phyloP scores from a whole-genome alignment of 2,888 invertebrate species.

The Xiphydria camelus region DNA sequence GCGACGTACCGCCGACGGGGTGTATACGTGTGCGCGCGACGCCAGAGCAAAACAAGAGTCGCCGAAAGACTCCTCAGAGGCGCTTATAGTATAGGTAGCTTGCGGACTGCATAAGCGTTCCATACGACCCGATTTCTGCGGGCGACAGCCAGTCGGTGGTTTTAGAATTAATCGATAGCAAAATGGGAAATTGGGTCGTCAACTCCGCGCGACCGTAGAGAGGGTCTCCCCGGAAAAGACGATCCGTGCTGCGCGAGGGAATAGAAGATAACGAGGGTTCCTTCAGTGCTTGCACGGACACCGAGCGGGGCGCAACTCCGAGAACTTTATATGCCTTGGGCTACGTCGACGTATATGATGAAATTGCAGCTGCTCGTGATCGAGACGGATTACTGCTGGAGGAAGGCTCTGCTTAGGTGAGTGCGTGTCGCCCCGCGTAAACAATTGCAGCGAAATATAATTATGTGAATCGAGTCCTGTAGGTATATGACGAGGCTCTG shows the following conservation, averaged over 20 bases:
- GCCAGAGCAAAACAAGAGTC: too few relatives aligned
- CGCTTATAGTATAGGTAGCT: neutral
- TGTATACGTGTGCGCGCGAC: too few relatives aligned
- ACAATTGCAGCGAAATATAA: too few relatives aligned
- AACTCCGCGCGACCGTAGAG: neutral
- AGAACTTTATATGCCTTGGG: constrained; percentile 27
- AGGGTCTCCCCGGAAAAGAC: constrained; percentile 1
- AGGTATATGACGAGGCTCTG: too few relatives aligned
- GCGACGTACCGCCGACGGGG: too few relatives aligned
- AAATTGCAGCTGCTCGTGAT: constrained; percentile 53
- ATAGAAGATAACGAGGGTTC: neutral
- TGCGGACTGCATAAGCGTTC: too few relatives aligned
- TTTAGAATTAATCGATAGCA: constrained; percentile 19
- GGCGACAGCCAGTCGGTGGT: neutral
- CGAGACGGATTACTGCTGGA: constrained; percentile 53
- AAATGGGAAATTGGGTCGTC: constrained; percentile 24
- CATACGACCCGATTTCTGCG: too few relatives aligned
- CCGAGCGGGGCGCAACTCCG: constrained; percentile 9
- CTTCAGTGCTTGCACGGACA: constrained; percentile 11
- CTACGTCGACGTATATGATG: constrained; percentile 48
- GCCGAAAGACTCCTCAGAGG: neutral
- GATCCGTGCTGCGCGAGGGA: neutral
- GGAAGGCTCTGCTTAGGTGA: constrained; percentile 53
- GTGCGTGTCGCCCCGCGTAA: too few relatives aligned
- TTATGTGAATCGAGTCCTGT: too few relatives aligned